phyloP scores from a whole-genome alignment of 2,113 vertebrate genomes.

The Corapipo altera region DNA sequence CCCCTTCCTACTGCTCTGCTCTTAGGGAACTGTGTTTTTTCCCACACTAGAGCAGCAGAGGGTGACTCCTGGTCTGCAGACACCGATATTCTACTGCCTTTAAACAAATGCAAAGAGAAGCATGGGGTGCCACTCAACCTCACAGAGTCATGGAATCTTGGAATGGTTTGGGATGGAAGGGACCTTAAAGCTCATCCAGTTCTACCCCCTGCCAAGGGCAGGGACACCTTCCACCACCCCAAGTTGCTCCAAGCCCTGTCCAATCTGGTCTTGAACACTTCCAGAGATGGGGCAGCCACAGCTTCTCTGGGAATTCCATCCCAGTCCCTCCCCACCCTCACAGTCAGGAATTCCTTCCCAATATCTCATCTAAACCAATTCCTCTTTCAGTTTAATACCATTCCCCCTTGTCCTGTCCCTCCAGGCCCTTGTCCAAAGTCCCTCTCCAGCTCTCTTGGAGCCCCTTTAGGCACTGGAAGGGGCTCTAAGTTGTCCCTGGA shows the following conservation, averaged over 20 bases:
- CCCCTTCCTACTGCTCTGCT: background rate
- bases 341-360: background rate
- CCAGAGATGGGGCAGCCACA: background rate
- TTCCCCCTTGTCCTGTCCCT: background rate
- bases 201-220: background rate
- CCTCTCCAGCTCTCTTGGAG: background rate
- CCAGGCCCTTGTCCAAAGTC: background rate
- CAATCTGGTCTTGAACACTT: background rate
- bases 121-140: background rate
- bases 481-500: background rate
- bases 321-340: background rate
- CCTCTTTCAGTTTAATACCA: background rate
- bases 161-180: background rate
- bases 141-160: background rate
- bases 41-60: background rate
- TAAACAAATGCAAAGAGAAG: background rate
- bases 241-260: background rate
- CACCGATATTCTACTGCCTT: background rate
- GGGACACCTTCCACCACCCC: background rate
- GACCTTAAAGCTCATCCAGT: background rate
- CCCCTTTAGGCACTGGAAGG: background rate
- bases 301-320: background rate
- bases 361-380: accelerated
- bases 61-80: background rate
- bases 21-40: background rate